Evolutionary conservation across 2,888 invertebrate species (phyloP).

Genomic region (Trachelus iudaicus): DNA sequence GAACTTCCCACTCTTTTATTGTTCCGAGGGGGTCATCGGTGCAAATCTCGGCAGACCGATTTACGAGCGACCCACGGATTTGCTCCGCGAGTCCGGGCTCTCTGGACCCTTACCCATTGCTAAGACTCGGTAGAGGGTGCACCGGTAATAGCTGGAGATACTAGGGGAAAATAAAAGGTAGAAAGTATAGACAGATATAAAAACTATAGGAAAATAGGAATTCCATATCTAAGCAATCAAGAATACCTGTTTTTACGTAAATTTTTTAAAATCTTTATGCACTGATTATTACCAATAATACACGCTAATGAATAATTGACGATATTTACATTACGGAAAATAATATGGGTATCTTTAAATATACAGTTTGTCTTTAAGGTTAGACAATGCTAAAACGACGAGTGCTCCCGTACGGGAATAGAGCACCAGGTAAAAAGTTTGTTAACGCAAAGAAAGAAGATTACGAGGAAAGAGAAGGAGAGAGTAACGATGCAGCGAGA

Average conservation of each 20-base stretch:
- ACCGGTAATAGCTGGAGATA: constrained; percentile 27
- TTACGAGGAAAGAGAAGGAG: constrained; percentile 27
- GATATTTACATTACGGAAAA: no score
- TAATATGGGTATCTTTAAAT: not conserved
- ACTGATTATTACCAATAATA: not conserved
- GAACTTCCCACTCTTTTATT: constrained; percentile 62
- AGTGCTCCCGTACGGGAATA: constrained; percentile 21
- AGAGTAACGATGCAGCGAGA: constrained; percentile 25
- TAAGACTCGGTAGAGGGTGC: constrained; percentile 13
- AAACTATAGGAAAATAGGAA: not conserved
- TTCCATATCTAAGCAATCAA: not conserved
- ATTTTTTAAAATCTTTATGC: not conserved
- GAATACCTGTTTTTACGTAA: not conserved
- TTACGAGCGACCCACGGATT: constrained; percentile 52
- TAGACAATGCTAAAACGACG: constrained; percentile 1
- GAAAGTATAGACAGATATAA: not conserved
- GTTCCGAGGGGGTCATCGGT: constrained; percentile 51
- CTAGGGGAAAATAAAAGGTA: constrained; percentile 24
- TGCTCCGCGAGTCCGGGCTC: constrained; percentile 12
- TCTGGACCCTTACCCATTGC: constrained; percentile 6
- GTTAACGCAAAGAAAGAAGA: constrained; percentile 45
- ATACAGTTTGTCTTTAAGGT: not conserved
- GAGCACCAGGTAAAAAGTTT: constrained; percentile 56
- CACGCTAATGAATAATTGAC: not conserved
- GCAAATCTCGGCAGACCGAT: constrained; percentile 48